Evolutionary conservation across 2,113 vertebrate species (phyloP), one percentile per base, ranked within the genome.

Genomic region (Blennius ocellaris): DNA sequence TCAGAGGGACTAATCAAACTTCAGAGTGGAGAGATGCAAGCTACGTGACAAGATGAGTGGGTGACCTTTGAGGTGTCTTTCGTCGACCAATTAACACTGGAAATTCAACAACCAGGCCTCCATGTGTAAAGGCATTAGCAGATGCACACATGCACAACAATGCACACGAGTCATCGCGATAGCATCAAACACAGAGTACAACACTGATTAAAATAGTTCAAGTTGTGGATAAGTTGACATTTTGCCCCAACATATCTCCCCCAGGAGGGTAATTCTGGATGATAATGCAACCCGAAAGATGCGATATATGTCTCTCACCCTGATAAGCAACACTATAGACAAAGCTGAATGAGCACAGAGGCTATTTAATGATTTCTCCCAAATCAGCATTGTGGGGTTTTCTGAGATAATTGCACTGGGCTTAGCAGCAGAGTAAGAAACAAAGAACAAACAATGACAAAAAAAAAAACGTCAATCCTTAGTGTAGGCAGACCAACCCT

Each of bases 21-120:
- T 65, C 68, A 65, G 15, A 83, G 38, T 67, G 66, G 49, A 61
- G 82, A 72, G 77, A 78, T 71, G 76, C 53, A 21, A 21, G 67
- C 78, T 71, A 76, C 47, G 70, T 85, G 75, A 83, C 80, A 71
- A 82, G 86, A 91, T 86, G 82, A 84, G 83, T 57, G 78, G 76
- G 44, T 89, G 88, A 89, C 88, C 86, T 87, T 81, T 51, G 43
- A 65, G 83, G 76, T 68, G 83, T 75, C 81, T 82, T 89, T 87
- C 82, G 88, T 90, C 82, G 79, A 68, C 76, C 83, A 89, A 91
- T 93, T 92, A 93, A 91, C 73, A 73, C 61, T 45, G 76, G 54
- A 86, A 87, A 87, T 73, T 48, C 69, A 80, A 84, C 49, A 70
- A 78, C 74, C 81, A 69, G 84, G 69, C 82, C 73, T 76, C 39